Percentiles rank a stretch among this genome's conserved stretches.
phyloP scores from a whole-genome alignment of 2,113 vertebrate genomes.

The Odobenus rosmarus region DNA sequence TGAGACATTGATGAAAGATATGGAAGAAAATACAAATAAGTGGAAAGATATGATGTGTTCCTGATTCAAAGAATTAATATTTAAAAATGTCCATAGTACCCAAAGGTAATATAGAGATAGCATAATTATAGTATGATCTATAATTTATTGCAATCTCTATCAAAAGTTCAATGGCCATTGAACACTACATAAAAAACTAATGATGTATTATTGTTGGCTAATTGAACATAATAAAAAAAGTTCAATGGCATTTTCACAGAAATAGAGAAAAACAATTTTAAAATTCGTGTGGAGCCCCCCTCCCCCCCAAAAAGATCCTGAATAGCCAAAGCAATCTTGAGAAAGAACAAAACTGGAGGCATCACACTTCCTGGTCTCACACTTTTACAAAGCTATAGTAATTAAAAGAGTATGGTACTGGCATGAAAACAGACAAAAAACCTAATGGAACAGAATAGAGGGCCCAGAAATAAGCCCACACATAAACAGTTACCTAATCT shows the following conservation, averaged over 20 bases:
- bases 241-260: background rate
- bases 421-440: background rate
- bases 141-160: background rate
- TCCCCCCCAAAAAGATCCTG: background rate
- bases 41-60: background rate
- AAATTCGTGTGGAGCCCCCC: background rate
- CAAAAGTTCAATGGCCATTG: background rate
- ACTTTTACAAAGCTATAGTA: background rate
- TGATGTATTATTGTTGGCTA: no score
- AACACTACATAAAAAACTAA: no score
- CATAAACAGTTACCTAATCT: background rate
- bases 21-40: background rate
- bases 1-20: background rate
- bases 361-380: background rate
- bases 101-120: background rate
- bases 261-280: background rate
- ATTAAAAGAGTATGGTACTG: background rate
- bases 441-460: background rate
- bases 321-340: background rate
- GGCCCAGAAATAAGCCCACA: background rate
- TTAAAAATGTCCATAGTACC: background rate
- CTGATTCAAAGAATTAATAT: background rate
- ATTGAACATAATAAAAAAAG: no score
- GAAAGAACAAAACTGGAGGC: background rate
- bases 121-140: background rate